Percentiles rank a stretch among this genome's conserved stretches.
These are phyloP conservation scores for Brachypteracias leptosomus DNA, from an alignment of 2,113 vertebrate species.

Conservation along the genomic window DNA sequence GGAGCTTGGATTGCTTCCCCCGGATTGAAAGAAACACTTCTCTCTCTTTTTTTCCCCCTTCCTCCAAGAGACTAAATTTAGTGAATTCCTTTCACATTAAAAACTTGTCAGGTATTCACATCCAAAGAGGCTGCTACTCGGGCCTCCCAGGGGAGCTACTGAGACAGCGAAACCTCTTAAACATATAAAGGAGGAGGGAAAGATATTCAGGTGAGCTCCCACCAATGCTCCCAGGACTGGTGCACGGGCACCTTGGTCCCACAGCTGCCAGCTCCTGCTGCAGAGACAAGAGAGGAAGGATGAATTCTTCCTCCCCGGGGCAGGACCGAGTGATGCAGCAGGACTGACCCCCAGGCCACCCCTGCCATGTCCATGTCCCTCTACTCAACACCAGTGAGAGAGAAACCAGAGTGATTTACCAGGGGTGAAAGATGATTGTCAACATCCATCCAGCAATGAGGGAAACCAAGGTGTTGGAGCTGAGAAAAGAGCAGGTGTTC, in stretches of 20 bases:
- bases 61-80: conserved; percentile 61
- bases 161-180: conserved; percentile 62
- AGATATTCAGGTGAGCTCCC: conserved; percentile 5
- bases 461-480: background rate
- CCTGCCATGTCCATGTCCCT: background rate
- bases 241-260: background rate
- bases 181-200: conserved; percentile 24
- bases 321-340: background rate
- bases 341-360: fast-evolving
- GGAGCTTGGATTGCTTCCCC: conserved; percentile 42
- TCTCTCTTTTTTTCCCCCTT: background rate
- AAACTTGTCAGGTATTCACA: conserved; percentile 69
- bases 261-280: background rate
- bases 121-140: conserved; percentile 54
- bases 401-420: background rate
- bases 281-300: background rate
- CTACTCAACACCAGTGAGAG: background rate
- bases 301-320: background rate
- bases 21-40: conserved; percentile 17
- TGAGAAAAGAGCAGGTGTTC: background rate
- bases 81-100: conserved; percentile 66
- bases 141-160: conserved; percentile 37
- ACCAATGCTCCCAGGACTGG: background rate
- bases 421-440: background rate
- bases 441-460: background rate